Conservation (phyloP, 1,140 invertebrate genomes). For the Calliopsis andreniformis region DNA sequence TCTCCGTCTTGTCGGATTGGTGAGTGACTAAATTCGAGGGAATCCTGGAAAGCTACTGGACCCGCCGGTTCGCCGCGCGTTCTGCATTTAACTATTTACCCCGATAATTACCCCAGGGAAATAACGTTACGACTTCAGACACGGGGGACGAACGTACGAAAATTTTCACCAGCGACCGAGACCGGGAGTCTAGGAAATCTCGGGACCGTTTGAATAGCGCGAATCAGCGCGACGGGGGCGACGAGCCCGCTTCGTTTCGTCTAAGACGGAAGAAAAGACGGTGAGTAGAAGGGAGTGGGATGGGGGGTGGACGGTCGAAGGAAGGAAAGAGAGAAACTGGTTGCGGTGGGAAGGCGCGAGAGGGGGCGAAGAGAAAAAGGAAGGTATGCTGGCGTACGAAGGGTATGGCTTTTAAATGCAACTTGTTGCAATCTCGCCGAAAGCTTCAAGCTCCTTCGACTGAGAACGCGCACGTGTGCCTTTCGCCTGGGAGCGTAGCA, state of each 20-base stretch:
- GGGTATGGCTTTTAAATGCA: conserved; percentile 69
- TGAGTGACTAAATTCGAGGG: too few relatives aligned
- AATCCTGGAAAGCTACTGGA: too few relatives aligned
- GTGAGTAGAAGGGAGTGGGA: not conserved
- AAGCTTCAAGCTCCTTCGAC: conserved; percentile 49
- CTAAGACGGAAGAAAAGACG: not conserved
- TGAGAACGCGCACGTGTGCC: conserved; percentile 36
- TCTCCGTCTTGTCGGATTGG: not conserved
- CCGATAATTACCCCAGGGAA: conserved; percentile 5
- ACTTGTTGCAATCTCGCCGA: conserved; percentile 72
- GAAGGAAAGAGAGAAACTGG: not conserved
- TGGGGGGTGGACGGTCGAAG: too few relatives aligned
- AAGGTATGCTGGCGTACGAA: conserved; percentile 53
- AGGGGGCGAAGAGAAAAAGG: conserved; percentile 42
- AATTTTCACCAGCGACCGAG: conserved; percentile 15
- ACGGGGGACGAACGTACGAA: not conserved
- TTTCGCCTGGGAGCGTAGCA: not conserved
- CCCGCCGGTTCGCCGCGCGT: too few relatives aligned
- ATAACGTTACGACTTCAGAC: not conserved
- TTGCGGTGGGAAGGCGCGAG: not conserved
- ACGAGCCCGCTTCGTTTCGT: conserved; percentile 37
- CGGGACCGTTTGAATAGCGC: conserved; percentile 43
- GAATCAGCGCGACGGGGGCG: conserved; percentile 42
- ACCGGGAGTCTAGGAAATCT: conserved; percentile 28
- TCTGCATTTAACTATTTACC: conserved; percentile 32